Conservation (phyloP, 2,797 vertebrate species). For the Monodelphis domestica region DNA sequence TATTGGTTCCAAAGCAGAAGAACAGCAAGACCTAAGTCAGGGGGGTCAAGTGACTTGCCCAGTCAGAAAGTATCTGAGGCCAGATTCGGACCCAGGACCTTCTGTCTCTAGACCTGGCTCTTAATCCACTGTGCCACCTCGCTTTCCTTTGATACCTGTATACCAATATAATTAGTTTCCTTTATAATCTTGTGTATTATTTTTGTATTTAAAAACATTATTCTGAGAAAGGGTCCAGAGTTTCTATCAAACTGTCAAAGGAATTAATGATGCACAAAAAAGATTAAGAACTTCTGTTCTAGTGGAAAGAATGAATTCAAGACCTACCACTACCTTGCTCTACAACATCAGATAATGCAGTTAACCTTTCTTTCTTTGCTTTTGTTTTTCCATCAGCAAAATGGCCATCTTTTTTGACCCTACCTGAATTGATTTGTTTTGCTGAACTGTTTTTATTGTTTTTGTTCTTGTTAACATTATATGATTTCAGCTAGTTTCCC, state of each 20-base stretch:
- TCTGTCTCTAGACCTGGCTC: no score
- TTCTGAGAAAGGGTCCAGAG: neutral
- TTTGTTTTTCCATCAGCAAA: slow-evolving; percentile 5
- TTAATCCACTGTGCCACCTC: no score
- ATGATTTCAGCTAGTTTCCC: neutral
- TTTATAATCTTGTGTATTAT: neutral
- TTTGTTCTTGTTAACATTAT: neutral
- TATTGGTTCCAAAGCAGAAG: no score
- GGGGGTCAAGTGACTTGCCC: no score
- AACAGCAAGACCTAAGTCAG: no score
- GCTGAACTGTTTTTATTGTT: neutral
- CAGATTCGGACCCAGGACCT: no score
- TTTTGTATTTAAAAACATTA: neutral
- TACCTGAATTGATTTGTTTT: neutral
- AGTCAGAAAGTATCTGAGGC: no score
- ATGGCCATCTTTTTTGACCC: neutral
- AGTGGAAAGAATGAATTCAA: neutral
- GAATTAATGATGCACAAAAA: neutral
- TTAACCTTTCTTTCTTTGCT: neutral
- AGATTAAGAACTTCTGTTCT: neutral
- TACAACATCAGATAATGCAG: neutral
- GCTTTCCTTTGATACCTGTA: no score
- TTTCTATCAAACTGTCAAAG: neutral
- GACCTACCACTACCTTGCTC: neutral
- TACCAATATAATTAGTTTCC: neutral